Conservation (phyloP, 2,113 vertebrate genomes). For the Talpa occidentalis region DNA sequence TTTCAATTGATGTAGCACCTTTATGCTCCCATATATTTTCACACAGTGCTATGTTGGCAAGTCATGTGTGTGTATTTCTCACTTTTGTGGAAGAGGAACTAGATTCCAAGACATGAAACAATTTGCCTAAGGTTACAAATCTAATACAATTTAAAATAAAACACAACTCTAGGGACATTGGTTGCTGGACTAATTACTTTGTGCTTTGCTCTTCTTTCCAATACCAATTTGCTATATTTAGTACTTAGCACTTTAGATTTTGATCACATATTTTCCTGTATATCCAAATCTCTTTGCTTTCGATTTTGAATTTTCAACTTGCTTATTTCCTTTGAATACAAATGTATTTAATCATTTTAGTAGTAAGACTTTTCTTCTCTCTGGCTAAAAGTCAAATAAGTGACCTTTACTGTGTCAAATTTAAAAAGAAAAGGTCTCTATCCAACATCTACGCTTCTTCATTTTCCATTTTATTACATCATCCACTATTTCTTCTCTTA, state of each 20-base stretch:
- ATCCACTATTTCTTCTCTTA: not conserved
- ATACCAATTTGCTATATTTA: not conserved
- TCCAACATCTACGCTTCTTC: fast-evolving
- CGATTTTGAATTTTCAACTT: not conserved
- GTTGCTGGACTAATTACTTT: not conserved
- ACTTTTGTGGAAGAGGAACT: not conserved
- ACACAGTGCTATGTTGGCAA: not conserved
- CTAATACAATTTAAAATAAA: not conserved
- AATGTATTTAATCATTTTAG: not conserved
- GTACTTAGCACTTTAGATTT: not conserved
- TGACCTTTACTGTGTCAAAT: not conserved
- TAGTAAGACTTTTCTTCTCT: not conserved
- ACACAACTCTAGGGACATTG: not conserved
- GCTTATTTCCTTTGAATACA: not conserved
- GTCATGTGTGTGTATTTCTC: not conserved
- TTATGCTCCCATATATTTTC: not conserved
- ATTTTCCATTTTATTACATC: not conserved
- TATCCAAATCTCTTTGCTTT: not conserved
- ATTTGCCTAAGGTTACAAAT: not conserved
- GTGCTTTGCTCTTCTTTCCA: not conserved
- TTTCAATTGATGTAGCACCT: not conserved
- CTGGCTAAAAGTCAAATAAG: not conserved
- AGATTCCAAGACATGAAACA: not conserved
- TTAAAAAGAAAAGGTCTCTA: not conserved
- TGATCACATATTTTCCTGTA: not conserved